Percentiles rank a stretch among this genome's conserved stretches.
phyloP scores from a whole-genome alignment of 2,888 invertebrate genomes.

The Cantharis nigra region DNA sequence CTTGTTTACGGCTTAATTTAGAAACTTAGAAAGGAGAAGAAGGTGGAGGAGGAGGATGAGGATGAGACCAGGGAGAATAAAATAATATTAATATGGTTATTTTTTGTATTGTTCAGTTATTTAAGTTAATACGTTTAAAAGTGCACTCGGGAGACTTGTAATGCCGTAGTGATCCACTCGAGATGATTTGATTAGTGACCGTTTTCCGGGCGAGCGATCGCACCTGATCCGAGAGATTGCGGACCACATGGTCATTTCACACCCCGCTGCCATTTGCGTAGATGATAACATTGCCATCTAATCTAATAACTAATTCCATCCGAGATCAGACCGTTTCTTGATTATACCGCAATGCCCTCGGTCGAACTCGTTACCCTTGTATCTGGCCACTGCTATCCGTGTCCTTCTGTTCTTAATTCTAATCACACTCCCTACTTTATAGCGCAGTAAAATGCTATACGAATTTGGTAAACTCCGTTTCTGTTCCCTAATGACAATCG shows the following conservation, averaged over 20 bases:
- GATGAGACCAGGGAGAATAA: not conserved
- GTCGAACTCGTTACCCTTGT: constrained; percentile 35
- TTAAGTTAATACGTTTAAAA: constrained; percentile 8
- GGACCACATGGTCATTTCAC: constrained; percentile 43
- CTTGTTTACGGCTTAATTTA: not conserved
- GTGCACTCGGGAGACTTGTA: constrained; percentile 26
- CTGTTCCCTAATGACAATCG: constrained; percentile 33
- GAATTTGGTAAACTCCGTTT: constrained; percentile 31
- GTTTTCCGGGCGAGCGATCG: constrained; percentile 43
- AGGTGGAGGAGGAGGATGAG: not conserved
- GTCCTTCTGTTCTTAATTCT: constrained; percentile 36
- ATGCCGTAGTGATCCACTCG: constrained; percentile 38
- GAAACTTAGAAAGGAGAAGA: not conserved
- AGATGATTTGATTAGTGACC: constrained; percentile 47
- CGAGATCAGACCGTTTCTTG: constrained; percentile 32
- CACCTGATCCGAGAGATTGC: constrained; percentile 43
- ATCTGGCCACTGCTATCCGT: constrained; percentile 35
- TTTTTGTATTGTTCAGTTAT: not conserved
- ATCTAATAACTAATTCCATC: constrained; percentile 45
- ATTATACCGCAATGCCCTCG: constrained; percentile 32
- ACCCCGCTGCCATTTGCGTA: constrained; percentile 40
- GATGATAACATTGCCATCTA: constrained; percentile 43
- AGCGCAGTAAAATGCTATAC: constrained; percentile 32
- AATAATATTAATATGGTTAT: not conserved
- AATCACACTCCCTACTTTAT: constrained; percentile 35